A percentile compares a stretch with the other conserved stretches of the same genome.
phyloP scores from a whole-genome alignment of 2,113 vertebrate species.

The Charina bottae region DNA sequence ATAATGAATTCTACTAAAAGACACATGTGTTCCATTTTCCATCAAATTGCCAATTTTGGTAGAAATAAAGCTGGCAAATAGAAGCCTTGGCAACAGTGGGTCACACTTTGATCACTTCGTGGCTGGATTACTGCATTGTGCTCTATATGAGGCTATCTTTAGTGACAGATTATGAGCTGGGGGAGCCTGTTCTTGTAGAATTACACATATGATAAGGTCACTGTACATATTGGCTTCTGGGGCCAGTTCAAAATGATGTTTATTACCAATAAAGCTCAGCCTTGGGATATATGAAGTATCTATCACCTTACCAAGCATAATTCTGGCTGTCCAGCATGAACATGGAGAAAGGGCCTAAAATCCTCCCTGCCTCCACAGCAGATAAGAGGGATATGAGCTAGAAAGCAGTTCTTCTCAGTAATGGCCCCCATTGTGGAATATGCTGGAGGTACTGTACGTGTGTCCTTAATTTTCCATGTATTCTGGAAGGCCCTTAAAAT shows the following conservation, averaged over 20 bases:
- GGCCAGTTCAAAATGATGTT: not conserved
- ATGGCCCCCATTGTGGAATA: not conserved
- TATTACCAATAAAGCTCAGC: not conserved
- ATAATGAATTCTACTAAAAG: not conserved
- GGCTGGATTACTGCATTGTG: not conserved
- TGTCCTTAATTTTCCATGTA: not conserved
- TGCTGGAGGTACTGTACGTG: not conserved
- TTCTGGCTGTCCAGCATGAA: not conserved
- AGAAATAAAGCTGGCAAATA: not conserved
- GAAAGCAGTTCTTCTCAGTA: not conserved
- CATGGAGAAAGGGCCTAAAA: not conserved
- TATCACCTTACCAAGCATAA: not conserved
- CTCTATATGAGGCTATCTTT: too few relatives aligned
- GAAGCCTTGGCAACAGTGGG: not conserved
- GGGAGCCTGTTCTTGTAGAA: not conserved
- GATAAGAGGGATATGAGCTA: not conserved
- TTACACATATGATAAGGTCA: not conserved
- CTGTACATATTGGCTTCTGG: not conserved
- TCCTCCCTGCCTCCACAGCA: too few relatives aligned
- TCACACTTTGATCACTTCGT: not conserved
- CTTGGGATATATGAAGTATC: not conserved
- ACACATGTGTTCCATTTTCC: not conserved
- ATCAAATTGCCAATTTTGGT: not conserved
- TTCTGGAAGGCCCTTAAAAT: not conserved
- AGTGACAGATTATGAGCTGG: not conserved